phyloP scores from a whole-genome alignment of 2,113 vertebrate genomes.

The Grammomys surdaster region DNA sequence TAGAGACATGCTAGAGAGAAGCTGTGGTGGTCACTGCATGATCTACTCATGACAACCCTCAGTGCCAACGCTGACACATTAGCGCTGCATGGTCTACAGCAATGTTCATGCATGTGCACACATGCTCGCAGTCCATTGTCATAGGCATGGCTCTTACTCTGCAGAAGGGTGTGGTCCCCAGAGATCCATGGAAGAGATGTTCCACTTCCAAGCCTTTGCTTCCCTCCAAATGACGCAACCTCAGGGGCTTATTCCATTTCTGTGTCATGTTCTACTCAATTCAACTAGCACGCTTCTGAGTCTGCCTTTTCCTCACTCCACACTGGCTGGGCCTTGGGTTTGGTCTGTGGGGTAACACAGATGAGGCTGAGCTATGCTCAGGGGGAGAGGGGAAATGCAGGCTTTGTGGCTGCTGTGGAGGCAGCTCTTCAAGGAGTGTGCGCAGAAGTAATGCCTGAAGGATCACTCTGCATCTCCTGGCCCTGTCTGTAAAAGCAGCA shows the following conservation, averaged over 20 bases:
- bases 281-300: background rate
- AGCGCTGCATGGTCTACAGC: background rate
- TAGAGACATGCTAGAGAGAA: background rate
- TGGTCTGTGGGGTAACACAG: background rate
- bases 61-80: background rate
- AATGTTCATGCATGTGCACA: background rate
- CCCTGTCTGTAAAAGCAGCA: background rate
- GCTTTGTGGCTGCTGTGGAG: no score
- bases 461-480: background rate
- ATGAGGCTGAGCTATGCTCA: background rate
- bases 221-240: background rate
- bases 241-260: conserved; percentile 17
- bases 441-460: background rate
- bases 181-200: conserved; percentile 29
- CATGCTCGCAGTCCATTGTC: background rate
- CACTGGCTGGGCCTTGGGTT: background rate
- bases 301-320: background rate
- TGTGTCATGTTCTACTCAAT: conserved; percentile 48
- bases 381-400: background rate
- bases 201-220: conserved; percentile 39
- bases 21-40: background rate
- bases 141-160: background rate
- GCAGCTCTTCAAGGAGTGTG: background rate
- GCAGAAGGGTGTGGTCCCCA: conserved; percentile 21
- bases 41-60: background rate